Conservation (phyloP, 2,888 invertebrate genomes). For the Koerneria pararmatus region DNA sequence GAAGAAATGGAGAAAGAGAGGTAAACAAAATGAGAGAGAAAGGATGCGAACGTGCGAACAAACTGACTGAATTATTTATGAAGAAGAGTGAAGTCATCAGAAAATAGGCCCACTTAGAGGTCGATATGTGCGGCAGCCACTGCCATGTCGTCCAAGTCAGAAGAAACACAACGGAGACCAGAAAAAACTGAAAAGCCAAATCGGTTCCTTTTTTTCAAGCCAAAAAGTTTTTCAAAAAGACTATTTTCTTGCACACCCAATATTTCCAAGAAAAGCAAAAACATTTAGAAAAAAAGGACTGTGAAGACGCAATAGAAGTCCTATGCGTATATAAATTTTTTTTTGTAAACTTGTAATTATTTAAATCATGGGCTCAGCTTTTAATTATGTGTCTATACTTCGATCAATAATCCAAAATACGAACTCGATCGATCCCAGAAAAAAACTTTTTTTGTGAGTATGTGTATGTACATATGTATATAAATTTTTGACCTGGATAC, state of each 20-base stretch:
- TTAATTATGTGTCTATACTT: too few species aligned
- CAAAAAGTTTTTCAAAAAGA: too few species aligned
- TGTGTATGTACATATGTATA: not conserved
- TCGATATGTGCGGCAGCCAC: conserved; percentile 47
- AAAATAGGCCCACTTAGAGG: conserved; percentile 53
- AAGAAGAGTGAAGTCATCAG: conserved; percentile 55
- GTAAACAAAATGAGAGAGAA: not conserved
- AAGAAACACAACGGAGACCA: conserved; percentile 54
- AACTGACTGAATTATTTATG: conserved; percentile 51
- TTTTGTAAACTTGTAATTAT: too few species aligned
- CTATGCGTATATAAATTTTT: too few species aligned
- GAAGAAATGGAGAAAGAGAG: not conserved
- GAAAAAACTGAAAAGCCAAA: conserved; percentile 54
- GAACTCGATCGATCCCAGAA: too few species aligned
- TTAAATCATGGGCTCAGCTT: too few species aligned
- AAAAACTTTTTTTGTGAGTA: conserved; percentile 6
- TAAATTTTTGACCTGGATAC: not conserved
- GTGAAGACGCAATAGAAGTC: too few species aligned
- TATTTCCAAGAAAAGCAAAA: too few species aligned
- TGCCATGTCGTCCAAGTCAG: conserved; percentile 58
- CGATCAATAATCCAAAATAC: too few species aligned
- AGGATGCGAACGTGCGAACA: not conserved
- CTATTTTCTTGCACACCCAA: too few species aligned
- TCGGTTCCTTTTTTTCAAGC: not conserved
- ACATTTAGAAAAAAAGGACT: too few species aligned